Conservation (phyloP, 2,888 invertebrate genomes). For the Teleiodes luculella region DNA sequence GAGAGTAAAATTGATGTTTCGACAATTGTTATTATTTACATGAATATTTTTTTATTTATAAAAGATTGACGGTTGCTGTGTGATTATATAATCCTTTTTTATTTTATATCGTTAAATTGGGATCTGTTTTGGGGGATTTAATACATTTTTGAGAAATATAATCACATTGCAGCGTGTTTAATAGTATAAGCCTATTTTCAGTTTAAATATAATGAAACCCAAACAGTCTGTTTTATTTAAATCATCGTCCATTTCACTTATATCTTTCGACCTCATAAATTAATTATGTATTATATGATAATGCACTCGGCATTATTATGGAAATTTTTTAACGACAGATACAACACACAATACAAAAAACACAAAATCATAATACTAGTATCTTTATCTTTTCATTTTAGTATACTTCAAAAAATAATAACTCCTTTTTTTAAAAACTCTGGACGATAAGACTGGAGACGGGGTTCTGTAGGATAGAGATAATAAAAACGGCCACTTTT, state of each 20-base stretch:
- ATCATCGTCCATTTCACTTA: too few species aligned
- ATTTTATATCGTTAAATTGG: background rate
- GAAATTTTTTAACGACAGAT: background rate
- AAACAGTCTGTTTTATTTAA: constrained; percentile 29
- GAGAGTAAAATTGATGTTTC: constrained; percentile 45
- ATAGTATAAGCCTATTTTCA: constrained; percentile 75
- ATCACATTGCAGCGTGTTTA: constrained; percentile 63
- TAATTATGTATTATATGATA: too few species aligned
- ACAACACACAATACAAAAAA: too few species aligned
- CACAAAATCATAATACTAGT: too few species aligned
- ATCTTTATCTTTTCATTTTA: too few species aligned
- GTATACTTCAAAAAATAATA: too few species aligned
- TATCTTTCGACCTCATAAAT: too few species aligned
- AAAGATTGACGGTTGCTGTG: constrained; percentile 51
- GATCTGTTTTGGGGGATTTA: constrained; percentile 23
- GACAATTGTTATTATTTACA: constrained; percentile 61
- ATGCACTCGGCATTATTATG: too few species aligned
- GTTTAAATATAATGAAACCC: constrained; percentile 61
- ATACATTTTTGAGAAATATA: constrained; percentile 34
- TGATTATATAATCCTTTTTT: constrained; percentile 46
- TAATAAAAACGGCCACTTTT: too few species aligned
- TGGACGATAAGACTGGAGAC: too few species aligned
- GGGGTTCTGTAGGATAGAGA: too few species aligned
- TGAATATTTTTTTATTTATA: constrained; percentile 61
- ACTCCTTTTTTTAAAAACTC: too few species aligned